Conservation (phyloP, 2,888 invertebrate species). For the Eilema griseolum region DNA sequence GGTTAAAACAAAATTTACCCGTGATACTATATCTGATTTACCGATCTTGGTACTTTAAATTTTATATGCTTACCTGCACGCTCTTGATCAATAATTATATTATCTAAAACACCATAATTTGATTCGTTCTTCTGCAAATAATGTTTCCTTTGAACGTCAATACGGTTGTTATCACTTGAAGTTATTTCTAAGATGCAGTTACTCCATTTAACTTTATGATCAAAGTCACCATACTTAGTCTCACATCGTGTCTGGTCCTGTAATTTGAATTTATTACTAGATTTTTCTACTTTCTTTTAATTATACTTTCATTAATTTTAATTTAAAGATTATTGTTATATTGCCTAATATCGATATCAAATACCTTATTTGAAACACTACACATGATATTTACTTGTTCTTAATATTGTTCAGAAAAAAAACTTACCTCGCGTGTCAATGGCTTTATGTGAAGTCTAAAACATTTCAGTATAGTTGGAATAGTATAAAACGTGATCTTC, state of each 20-base stretch:
- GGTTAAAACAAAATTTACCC: background rate
- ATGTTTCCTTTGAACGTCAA: constrained; percentile 46
- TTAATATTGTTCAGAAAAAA: background rate
- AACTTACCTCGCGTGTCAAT: constrained; percentile 52
- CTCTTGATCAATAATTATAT: constrained; percentile 12
- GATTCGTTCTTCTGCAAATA: constrained; percentile 31
- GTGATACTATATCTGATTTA: background rate
- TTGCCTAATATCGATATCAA: background rate
- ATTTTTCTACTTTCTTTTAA: background rate
- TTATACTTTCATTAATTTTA: background rate
- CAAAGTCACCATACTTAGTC: constrained; percentile 54
- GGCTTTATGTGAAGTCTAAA: constrained; percentile 60
- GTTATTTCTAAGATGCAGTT: constrained; percentile 61
- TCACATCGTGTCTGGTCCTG: constrained; percentile 21
- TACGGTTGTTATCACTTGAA: constrained; percentile 35
- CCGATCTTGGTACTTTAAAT: background rate
- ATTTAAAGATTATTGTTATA: background rate
- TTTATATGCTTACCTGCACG: background rate
- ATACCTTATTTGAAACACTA: too few species aligned
- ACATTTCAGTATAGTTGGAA: constrained; percentile 55
- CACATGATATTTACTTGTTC: background rate
- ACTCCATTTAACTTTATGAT: constrained; percentile 57
- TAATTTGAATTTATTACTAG: background rate
- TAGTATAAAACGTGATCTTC: constrained; percentile 59
- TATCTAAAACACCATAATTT: constrained; percentile 8